These are phyloP conservation scores for Geranospiza caerulescens DNA, from an alignment of 2,797 vertebrate genomes.

Conservation along the genomic window DNA sequence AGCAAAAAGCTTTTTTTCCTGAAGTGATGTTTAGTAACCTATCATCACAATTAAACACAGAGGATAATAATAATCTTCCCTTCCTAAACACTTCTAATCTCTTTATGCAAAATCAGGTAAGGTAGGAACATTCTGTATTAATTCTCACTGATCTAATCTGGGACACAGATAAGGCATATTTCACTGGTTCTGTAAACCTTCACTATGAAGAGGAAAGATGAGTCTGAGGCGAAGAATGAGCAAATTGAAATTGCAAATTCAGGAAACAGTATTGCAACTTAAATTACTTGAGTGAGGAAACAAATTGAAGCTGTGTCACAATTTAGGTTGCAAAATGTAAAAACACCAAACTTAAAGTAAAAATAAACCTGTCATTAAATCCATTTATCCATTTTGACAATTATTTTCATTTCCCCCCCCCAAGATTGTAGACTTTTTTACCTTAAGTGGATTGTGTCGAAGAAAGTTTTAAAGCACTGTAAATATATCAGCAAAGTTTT, in stretches of 20 bases:
- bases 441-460: background rate
- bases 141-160: slow-evolving; percentile 8
- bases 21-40: background rate
- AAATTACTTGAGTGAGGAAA: slow-evolving; percentile 62
- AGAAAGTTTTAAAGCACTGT: background rate
- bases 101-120: slow-evolving; percentile 14
- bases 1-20: background rate
- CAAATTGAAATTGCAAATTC: slow-evolving; percentile 55
- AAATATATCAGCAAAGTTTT: background rate
- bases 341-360: background rate
- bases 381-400: background rate
- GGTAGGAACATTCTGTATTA: slow-evolving; percentile 1
- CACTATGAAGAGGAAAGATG: slow-evolving; percentile 25
- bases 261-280: slow-evolving; percentile 59
- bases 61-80: background rate
- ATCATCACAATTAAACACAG: background rate
- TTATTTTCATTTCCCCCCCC: background rate
- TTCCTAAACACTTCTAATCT: slow-evolving; percentile 2
- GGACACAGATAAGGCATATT: background rate
- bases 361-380: slow-evolving; percentile 1
- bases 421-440: background rate
- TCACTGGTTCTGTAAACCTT: slow-evolving; percentile 49
- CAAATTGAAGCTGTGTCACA: slow-evolving; percentile 60
- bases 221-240: slow-evolving; percentile 43
- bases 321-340: slow-evolving; percentile 48